Evolutionary conservation across 2,113 vertebrate genomes (phyloP).

Genomic region (Xyrauchen texanus): DNA sequence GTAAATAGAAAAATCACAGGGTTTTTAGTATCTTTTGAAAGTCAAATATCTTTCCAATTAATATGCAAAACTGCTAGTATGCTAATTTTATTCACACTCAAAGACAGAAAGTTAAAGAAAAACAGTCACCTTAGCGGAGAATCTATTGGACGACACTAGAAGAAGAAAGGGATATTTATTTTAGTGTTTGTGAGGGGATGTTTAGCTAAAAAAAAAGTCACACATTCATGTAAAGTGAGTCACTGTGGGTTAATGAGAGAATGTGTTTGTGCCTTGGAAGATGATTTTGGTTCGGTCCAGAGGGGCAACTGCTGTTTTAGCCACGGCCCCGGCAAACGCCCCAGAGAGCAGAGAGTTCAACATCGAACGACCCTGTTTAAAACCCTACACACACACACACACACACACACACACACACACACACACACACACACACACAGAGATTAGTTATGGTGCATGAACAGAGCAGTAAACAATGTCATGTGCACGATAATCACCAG

Average conservation of each 20-base stretch:
- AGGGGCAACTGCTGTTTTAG: slow-evolving; percentile 93
- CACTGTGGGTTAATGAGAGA: neutral
- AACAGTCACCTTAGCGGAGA: slow-evolving; percentile 93
- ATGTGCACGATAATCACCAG: too few relatives aligned
- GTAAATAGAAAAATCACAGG: too few relatives aligned
- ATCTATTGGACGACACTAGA: slow-evolving; percentile 93
- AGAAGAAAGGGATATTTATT: slow-evolving; percentile 47
- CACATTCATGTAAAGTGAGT: neutral
- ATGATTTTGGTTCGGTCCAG: slow-evolving; percentile 98
- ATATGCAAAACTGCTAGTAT: too few relatives aligned
- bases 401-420: slow-evolving; percentile 9
- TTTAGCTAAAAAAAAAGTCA: too few relatives aligned
- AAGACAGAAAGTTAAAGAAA: neutral
- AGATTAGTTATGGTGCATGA: neutral
- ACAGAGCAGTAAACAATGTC: neutral
- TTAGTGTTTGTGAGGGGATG: neutral
- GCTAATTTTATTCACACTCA: too few relatives aligned
- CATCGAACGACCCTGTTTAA: slow-evolving; percentile 76
- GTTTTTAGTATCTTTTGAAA: too few relatives aligned
- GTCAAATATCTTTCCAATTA: neutral
- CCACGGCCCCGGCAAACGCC: slow-evolving; percentile 91
- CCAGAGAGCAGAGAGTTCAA: slow-evolving; percentile 88
- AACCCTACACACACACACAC: slow-evolving; percentile 68
- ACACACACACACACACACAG: neutral
- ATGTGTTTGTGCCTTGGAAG: slow-evolving; percentile 85